phyloP scores from a whole-genome alignment of 2,113 vertebrate species.

The Taxidea taxus region DNA sequence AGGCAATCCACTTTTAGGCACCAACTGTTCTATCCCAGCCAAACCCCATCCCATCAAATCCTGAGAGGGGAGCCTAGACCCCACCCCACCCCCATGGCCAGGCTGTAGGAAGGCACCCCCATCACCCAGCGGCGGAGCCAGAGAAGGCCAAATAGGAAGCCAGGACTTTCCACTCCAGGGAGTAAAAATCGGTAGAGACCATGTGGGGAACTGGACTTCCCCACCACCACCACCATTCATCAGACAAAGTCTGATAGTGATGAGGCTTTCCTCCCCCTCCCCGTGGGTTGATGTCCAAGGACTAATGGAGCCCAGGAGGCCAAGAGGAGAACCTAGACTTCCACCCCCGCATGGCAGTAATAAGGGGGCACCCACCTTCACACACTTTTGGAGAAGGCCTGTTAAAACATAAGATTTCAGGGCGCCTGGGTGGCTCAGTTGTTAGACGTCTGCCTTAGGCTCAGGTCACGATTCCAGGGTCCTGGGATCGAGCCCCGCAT shows the following conservation, averaged over 20 bases:
- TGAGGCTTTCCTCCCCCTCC: background rate
- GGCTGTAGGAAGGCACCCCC: background rate
- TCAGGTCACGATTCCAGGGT: too few species aligned
- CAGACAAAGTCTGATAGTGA: background rate
- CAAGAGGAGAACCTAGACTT: background rate
- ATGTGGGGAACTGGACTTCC: background rate
- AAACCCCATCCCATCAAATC: background rate
- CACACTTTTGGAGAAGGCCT: background rate
- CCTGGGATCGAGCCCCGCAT: too few species aligned
- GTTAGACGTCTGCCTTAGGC: too few species aligned
- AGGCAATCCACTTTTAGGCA: background rate
- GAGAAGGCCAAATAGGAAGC: background rate
- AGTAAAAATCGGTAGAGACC: background rate
- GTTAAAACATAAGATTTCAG: background rate
- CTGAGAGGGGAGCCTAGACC: background rate
- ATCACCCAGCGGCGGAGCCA: background rate
- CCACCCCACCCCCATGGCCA: background rate
- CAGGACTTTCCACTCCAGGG: background rate
- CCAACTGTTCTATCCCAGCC: too few species aligned
- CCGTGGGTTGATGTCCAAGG: background rate
- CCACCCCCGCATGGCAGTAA: background rate
- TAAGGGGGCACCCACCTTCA: background rate
- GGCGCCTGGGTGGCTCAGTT: too few species aligned
- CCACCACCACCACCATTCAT: background rate
- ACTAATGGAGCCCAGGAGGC: background rate